phyloP scores from a whole-genome alignment of 2,797 vertebrate species.

The Borostomias antarcticus region DNA sequence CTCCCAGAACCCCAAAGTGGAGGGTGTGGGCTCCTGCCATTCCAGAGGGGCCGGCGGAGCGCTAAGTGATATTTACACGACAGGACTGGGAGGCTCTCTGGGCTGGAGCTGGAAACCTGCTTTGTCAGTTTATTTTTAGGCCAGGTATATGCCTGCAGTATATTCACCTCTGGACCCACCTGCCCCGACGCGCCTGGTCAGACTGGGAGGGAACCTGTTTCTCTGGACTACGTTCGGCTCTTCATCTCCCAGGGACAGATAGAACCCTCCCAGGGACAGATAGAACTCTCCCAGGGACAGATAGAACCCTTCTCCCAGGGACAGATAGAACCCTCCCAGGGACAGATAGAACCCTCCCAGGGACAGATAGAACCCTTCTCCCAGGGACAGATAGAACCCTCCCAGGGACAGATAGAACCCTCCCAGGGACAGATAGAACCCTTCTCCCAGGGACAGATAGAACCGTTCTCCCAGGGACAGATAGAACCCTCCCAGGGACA shows the following conservation, averaged over 20 bases:
- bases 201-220: slow-evolving; percentile 22
- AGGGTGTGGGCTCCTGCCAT: slow-evolving; percentile 56
- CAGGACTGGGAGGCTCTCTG: slow-evolving; percentile 56
- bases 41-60: slow-evolving; percentile 28
- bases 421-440: no score
- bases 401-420: no score
- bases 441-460: no score
- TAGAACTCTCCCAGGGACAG: no score
- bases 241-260: neutral
- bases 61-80: slow-evolving; percentile 72
- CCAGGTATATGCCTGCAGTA: slow-evolving; percentile 37
- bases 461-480: no score
- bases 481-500: no score
- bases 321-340: no score
- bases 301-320: no score
- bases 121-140: slow-evolving; percentile 60
- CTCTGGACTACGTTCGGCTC: slow-evolving; percentile 1
- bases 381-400: no score
- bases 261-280: no score
- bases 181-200: slow-evolving; percentile 50
- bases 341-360: no score
- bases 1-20: slow-evolving; percentile 39
- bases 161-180: slow-evolving; percentile 37
- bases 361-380: no score
- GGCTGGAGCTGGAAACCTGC: slow-evolving; percentile 28